Percentiles rank a stretch among this genome's conserved stretches.
These are phyloP conservation scores for Holotrichia oblita DNA, from an alignment of 1,140 invertebrate species.

Conservation along the genomic window DNA sequence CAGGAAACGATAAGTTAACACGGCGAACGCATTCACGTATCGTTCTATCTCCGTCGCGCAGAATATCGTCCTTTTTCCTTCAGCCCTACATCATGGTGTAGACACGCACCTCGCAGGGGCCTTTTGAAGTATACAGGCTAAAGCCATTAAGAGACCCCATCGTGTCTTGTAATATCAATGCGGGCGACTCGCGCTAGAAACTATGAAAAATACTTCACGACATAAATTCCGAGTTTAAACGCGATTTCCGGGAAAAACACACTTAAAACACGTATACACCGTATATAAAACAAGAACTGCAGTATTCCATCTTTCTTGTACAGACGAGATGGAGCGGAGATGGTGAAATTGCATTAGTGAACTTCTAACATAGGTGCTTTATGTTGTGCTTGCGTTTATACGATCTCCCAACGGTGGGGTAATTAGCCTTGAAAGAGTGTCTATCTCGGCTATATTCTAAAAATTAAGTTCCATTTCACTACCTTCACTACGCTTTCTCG, in stretches of 20 bases:
- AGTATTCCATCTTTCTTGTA: too few species aligned
- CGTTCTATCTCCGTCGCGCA: constrained; percentile 6
- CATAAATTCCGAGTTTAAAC: constrained; percentile 32
- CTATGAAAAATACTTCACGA: constrained; percentile 22
- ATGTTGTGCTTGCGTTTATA: too few species aligned
- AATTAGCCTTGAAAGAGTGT: too few species aligned
- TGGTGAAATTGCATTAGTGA: not conserved
- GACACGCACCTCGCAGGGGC: not conserved
- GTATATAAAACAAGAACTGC: not conserved
- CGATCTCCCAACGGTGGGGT: too few species aligned
- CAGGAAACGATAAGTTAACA: constrained; percentile 38
- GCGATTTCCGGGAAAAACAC: constrained; percentile 32
- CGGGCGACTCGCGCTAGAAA: constrained; percentile 17
- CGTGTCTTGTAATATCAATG: constrained; percentile 31
- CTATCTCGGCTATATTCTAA: too few species aligned
- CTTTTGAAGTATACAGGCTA: constrained; percentile 26
- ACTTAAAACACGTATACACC: not conserved
- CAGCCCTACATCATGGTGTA: not conserved
- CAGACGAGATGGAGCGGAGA: not conserved
- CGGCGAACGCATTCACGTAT: not conserved
- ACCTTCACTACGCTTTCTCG: too few species aligned
- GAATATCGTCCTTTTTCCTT: not conserved
- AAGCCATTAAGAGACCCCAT: constrained; percentile 27
- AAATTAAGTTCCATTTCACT: too few species aligned
- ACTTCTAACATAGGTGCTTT: not conserved